These are phyloP conservation scores for Metopia argyrocephala DNA, from an alignment of 2,888 invertebrate genomes.

Conservation along the genomic window DNA sequence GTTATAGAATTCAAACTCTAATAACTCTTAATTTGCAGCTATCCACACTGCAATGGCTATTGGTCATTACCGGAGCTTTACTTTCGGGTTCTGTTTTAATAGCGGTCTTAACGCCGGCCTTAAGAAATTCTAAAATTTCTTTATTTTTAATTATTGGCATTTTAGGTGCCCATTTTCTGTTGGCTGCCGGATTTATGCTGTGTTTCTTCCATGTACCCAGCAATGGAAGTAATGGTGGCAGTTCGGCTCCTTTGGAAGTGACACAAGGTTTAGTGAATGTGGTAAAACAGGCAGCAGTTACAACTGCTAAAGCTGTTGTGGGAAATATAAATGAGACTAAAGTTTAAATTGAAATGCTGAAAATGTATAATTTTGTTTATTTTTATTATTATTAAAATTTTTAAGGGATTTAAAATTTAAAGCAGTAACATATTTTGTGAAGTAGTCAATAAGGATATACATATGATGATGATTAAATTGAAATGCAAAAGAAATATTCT, in stretches of 20 bases:
- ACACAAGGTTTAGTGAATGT: conserved; percentile 12
- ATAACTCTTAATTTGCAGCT: conserved; percentile 72
- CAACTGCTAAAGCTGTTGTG: conserved; percentile 53
- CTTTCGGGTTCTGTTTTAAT: conserved; percentile 93
- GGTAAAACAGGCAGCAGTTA: conserved; percentile 31
- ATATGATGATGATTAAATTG: not conserved
- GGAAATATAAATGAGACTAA: conserved; percentile 57
- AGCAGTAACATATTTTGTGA: conserved; percentile 11
- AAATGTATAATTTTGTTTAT: not conserved
- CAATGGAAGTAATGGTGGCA: not conserved
- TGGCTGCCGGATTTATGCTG: conserved; percentile 92
- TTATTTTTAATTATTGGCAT: conserved; percentile 83
- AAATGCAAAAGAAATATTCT: not conserved
- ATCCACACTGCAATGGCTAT: conserved; percentile 90
- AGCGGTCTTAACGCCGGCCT: conserved; percentile 88
- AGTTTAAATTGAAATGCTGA: conserved; percentile 19
- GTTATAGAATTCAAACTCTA: not conserved
- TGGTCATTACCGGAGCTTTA: conserved; percentile 89
- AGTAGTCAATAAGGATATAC: not conserved
- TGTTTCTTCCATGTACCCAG: conserved; percentile 86
- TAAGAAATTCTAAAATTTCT: conserved; percentile 84
- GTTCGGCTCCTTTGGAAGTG: not conserved
- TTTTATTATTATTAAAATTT: not conserved
- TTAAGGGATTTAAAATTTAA: conserved; percentile 41
- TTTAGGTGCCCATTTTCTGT: conserved; percentile 86